These are phyloP conservation scores for Magallana nippona DNA, from an alignment of 2,888 invertebrate genomes.

Conservation along the genomic window DNA sequence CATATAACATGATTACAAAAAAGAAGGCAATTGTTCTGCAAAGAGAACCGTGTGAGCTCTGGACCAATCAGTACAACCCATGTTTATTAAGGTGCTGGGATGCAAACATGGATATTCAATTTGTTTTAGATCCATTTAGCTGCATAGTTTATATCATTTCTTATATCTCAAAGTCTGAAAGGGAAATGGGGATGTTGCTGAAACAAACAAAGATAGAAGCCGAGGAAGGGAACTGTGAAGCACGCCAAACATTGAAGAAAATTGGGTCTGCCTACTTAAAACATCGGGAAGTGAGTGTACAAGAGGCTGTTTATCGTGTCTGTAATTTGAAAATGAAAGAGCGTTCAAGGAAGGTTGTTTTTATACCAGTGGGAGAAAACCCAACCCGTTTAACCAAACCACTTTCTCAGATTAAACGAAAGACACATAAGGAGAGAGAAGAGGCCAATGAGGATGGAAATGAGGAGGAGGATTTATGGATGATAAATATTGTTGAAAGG, in stretches of 20 bases:
- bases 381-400: constrained; percentile 41
- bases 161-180: constrained; percentile 45
- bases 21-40: background rate
- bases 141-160: constrained; percentile 56
- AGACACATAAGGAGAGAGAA: background rate
- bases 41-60: background rate
- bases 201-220: constrained; percentile 41
- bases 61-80: constrained; percentile 43
- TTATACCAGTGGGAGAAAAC: constrained; percentile 47
- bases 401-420: constrained; percentile 3
- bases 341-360: constrained; percentile 46
- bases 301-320: constrained; percentile 51
- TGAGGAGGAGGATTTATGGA: constrained; percentile 41
- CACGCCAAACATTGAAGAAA: constrained; percentile 48
- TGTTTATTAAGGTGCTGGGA: constrained; percentile 30
- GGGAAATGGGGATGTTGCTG: constrained; percentile 33
- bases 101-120: constrained; percentile 37
- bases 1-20: background rate
- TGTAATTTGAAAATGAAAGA: constrained; percentile 45
- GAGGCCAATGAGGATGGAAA: background rate
- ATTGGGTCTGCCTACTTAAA: constrained; percentile 50
- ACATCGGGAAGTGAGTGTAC: constrained; percentile 50
- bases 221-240: constrained; percentile 46
- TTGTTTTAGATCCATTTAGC: constrained; percentile 48
- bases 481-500: constrained; percentile 42